A percentile compares a stretch with the other conserved stretches of the same genome.
phyloP scores from a whole-genome alignment of 2,113 vertebrate species.

The Xiphophorus maculatus region DNA sequence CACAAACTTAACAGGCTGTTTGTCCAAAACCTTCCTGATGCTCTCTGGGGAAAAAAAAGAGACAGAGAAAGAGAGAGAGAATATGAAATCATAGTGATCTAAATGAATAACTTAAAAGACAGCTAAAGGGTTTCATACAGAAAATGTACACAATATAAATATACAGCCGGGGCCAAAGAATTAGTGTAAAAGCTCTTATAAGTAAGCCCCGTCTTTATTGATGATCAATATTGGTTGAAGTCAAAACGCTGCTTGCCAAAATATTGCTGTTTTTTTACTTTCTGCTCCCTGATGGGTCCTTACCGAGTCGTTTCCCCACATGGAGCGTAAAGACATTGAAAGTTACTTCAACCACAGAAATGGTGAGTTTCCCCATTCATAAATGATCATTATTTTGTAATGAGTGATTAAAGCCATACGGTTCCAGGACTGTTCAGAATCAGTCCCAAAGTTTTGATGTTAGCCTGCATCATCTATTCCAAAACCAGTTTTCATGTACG shows the following conservation, averaged over 20 bases:
- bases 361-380: neutral
- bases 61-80: neutral
- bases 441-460: neutral
- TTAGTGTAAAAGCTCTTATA: conserved; percentile 7
- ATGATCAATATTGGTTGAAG: neutral
- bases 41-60: conserved; percentile 65
- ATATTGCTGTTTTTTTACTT: neutral
- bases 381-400: neutral
- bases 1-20: conserved; percentile 79
- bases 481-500: too few relatives aligned
- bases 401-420: neutral
- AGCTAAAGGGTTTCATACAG: conserved; percentile 40
- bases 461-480: neutral
- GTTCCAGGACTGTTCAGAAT: neutral
- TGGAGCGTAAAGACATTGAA: neutral
- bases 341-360: neutral
- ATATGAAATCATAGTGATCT: conserved; percentile 27
- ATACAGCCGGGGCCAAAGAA: conserved; percentile 6
- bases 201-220: neutral
- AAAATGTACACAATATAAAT: conserved; percentile 18
- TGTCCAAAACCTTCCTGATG: conserved; percentile 82
- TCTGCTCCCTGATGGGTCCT: neutral
- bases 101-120: conserved; percentile 16
- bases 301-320: neutral
- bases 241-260: neutral